Percentiles rank a stretch among this genome's conserved stretches.
phyloP scores from a whole-genome alignment of 2,888 invertebrate genomes.

The Diaphora mendica region DNA sequence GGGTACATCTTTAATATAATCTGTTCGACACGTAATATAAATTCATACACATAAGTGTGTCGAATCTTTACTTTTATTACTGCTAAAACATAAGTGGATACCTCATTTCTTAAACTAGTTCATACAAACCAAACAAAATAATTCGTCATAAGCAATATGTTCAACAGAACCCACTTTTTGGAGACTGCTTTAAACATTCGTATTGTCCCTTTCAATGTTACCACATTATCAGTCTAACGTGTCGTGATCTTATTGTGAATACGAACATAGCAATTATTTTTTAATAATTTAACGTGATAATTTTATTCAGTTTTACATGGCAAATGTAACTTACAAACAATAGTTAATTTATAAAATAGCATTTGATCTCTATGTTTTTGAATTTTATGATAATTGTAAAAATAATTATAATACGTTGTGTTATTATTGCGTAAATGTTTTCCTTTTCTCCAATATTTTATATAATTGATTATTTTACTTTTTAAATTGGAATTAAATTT shows the following conservation, averaged over 20 bases:
- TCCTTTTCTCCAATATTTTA: not conserved
- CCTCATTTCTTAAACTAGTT: conserved; percentile 51
- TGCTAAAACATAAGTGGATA: conserved; percentile 22
- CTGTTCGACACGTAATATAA: not conserved
- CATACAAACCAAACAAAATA: conserved; percentile 36
- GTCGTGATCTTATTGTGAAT: conserved; percentile 14
- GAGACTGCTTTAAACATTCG: conserved; percentile 21
- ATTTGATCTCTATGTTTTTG: too few relatives aligned
- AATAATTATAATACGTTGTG: too few relatives aligned
- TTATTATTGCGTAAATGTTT: not conserved
- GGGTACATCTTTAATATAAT: not conserved
- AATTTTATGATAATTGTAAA: too few relatives aligned
- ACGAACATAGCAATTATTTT: too few relatives aligned
- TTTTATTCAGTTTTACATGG: not conserved
- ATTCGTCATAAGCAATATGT: conserved; percentile 51
- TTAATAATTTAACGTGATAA: too few relatives aligned
- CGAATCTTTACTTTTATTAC: conserved; percentile 7
- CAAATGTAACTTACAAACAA: not conserved
- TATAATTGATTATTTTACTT: too few relatives aligned
- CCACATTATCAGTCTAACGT: conserved; percentile 17
- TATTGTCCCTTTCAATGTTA: conserved; percentile 38
- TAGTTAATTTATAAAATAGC: too few relatives aligned
- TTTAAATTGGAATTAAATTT: not conserved
- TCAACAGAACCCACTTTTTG: conserved; percentile 60
- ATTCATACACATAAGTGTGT: not conserved